A percentile compares a stretch with the other conserved stretches of the same genome.
Evolutionary conservation across 2,888 invertebrate genomes (phyloP).

Genomic region (Napeogenes sylphis): DNA sequence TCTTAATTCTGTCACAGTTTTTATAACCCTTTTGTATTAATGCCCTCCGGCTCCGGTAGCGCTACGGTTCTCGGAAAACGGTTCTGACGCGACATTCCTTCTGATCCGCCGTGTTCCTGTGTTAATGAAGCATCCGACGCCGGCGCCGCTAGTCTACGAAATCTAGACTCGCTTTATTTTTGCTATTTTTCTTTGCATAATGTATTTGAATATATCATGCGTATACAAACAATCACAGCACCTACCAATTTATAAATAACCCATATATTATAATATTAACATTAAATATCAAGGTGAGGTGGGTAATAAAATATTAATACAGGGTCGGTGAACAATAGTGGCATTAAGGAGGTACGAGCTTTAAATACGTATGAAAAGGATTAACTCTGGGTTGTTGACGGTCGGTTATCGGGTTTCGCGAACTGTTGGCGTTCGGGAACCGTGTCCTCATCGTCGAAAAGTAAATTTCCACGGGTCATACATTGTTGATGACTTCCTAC

Average conservation of each 20-base stretch:
- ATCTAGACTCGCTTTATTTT: constrained; percentile 7
- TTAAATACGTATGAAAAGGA: constrained; percentile 70
- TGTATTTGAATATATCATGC: background rate
- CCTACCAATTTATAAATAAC: background rate
- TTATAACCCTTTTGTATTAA: constrained; percentile 76
- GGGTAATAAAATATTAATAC: constrained; percentile 51
- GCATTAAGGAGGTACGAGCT: constrained; percentile 51
- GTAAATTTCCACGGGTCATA: constrained; percentile 56
- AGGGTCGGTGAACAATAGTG: constrained; percentile 61
- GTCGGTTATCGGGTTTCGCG: constrained; percentile 67
- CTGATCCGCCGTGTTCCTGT: constrained; percentile 61
- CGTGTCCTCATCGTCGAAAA: constrained; percentile 50
- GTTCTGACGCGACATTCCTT: constrained; percentile 74
- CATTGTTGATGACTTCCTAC: constrained; percentile 39
- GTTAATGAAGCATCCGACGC: constrained; percentile 75
- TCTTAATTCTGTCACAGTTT: constrained; percentile 77
- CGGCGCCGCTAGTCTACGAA: constrained; percentile 48
- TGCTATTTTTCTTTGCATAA: constrained; percentile 19
- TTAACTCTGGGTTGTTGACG: constrained; percentile 74
- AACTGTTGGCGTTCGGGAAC: constrained; percentile 39
- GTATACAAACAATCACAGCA: background rate
- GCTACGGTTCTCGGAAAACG: constrained; percentile 72
- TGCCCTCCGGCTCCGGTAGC: constrained; percentile 72
- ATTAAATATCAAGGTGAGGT: constrained; percentile 24
- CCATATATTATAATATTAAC: constrained; percentile 17